Evolutionary conservation across 2,113 vertebrate genomes (phyloP), one percentile per base, ranked within the genome.

Genomic region (Cepphus grylle): DNA sequence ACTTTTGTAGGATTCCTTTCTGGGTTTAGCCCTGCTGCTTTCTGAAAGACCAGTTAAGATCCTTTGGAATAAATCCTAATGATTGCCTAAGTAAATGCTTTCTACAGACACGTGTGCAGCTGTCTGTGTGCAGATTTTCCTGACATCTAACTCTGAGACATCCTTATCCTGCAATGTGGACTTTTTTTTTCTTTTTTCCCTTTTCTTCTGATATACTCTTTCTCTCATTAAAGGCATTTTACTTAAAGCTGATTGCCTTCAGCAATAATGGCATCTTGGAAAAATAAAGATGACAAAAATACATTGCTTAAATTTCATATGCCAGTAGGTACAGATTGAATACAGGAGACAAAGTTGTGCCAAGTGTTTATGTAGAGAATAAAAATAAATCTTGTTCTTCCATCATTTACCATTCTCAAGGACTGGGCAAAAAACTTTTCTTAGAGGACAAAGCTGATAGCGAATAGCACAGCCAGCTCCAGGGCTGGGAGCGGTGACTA

Each of bases 1-100:
- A 89, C 91, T 94, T 90, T 83, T 88, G 70, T 80, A 61, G 5
- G 5, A 74, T 80, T 94, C 94, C 53, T 95, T 90, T 94, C 69
- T 90, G 49, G 27, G 66, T 21, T 82, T 82, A 84, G 43, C 40
- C 58, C 70, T 84, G 38, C 65, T 95, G 92, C 61, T 93, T 94
- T 92, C 81, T 93, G 86, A 91, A 95, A 90, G 34, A 91, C 53
- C 65, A 96, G 27, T 82, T 86, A 91, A 93, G 84, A 73, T 66
- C 36, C 47, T 91, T 90, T 65, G 36, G 65, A 95, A 81, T 67
- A 96, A 93, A 81, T 83, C 77, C 21, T 89, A 95, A 93, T 73
- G 79, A 83, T 70, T 88, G 36, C 30, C 52, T 91, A 52, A 96
- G 67, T 77, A 90, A 95, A 94, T 70, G 65, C 38, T 94, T 91